Conservation (phyloP, 2,797 vertebrate species). For the Poeciliopsis gracilis region DNA sequence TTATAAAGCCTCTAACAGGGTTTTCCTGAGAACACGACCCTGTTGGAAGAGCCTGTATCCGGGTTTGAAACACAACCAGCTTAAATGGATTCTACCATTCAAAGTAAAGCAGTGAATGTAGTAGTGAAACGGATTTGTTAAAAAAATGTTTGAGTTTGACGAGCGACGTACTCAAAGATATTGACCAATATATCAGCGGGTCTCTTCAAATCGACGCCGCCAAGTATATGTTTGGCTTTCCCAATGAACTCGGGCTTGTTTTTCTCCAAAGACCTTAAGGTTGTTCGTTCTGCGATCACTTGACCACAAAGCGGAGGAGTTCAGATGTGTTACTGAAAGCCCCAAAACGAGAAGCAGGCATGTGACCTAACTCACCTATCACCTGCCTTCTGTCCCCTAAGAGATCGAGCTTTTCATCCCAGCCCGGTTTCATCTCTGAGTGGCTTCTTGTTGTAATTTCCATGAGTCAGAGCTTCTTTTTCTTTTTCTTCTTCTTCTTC, state of each 20-base stretch:
- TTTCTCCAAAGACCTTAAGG: not conserved
- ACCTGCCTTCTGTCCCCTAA: too few species aligned
- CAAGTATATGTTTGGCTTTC: not conserved
- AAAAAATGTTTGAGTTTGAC: not conserved
- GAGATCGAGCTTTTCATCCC: conserved; percentile 1
- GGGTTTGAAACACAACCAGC: not conserved
- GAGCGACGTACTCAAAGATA: not conserved
- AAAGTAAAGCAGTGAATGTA: not conserved
- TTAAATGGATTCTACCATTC: not conserved
- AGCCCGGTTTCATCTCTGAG: not conserved
- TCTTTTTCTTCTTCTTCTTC: too few species aligned
- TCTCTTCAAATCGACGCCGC: not conserved
- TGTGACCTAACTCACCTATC: not conserved
- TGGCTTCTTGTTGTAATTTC: conserved; percentile 11
- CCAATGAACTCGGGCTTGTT: not conserved
- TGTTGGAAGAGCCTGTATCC: not conserved
- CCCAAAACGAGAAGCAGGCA: not conserved
- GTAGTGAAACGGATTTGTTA: not conserved
- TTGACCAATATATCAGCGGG: not conserved
- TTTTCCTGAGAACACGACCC: not conserved
- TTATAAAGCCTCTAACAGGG: not conserved
- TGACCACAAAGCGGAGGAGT: not conserved
- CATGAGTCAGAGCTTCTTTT: conserved; percentile 25
- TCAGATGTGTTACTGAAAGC: not conserved
- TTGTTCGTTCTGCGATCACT: not conserved